Conservation (phyloP, 2,113 vertebrate genomes). For the Anhinga anhinga region DNA sequence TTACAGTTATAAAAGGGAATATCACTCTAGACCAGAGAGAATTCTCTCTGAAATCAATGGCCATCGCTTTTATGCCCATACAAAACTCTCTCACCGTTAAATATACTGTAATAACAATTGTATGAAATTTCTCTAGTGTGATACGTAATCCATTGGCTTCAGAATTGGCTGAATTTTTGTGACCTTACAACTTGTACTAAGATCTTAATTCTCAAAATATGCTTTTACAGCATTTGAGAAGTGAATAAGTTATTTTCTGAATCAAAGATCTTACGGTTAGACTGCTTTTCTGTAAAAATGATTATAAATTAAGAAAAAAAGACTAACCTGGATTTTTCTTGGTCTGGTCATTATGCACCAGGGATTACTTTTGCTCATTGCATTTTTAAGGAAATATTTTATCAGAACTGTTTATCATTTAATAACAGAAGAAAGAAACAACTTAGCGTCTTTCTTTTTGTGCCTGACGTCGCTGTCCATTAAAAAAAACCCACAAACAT, state of each 20-base stretch:
- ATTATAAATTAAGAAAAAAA: not conserved
- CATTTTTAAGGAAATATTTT: not conserved
- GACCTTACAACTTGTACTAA: not conserved
- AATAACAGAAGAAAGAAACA: not conserved
- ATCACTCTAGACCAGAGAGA: not conserved
- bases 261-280: not conserved
- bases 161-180: not conserved
- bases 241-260: not conserved
- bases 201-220: not conserved
- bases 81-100: not conserved
- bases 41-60: not conserved
- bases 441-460: not conserved
- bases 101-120: not conserved
- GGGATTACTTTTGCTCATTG: not conserved
- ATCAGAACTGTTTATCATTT: not conserved
- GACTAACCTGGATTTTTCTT: not conserved
- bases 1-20: not conserved
- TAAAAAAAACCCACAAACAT: not conserved
- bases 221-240: not conserved
- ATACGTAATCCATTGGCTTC: not conserved
- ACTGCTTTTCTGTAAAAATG: not conserved
- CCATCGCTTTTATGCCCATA: not conserved
- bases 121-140: not conserved
- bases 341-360: not conserved
- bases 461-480: not conserved